Evolutionary conservation across 2,888 invertebrate species (phyloP).

Genomic region (Biston betularia): DNA sequence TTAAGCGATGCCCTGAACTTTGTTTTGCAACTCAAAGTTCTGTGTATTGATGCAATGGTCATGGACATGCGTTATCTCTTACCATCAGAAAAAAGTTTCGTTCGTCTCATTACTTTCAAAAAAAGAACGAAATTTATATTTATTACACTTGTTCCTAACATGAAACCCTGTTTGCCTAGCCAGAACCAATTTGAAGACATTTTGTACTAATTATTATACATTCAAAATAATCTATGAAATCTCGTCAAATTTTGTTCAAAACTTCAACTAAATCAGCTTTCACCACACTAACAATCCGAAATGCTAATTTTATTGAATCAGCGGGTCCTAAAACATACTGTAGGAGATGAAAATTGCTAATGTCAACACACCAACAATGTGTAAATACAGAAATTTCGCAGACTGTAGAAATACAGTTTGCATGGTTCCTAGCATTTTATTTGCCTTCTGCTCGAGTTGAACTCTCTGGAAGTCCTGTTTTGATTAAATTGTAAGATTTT

Average conservation of each 20-base stretch:
- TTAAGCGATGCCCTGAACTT: too few species aligned
- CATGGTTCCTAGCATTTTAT: slow-evolving; percentile 22
- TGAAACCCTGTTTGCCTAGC: too few species aligned
- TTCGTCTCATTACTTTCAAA: too few species aligned
- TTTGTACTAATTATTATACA: neutral
- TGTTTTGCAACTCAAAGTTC: too few species aligned
- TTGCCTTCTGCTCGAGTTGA: slow-evolving; percentile 20
- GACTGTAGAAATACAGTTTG: slow-evolving; percentile 28
- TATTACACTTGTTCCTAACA: too few species aligned
- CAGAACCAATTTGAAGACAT: neutral
- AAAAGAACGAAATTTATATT: too few species aligned
- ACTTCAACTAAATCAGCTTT: slow-evolving; percentile 27
- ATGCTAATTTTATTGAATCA: slow-evolving; percentile 42
- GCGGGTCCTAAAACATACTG: slow-evolving; percentile 27
- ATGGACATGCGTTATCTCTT: too few species aligned
- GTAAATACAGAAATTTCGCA: slow-evolving; percentile 30
- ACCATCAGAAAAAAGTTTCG: too few species aligned
- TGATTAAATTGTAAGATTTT: slow-evolving; percentile 19
- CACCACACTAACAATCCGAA: slow-evolving; percentile 31
- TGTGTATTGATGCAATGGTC: too few species aligned
- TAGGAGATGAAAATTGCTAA: slow-evolving; percentile 43
- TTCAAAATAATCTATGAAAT: slow-evolving; percentile 5
- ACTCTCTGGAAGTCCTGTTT: slow-evolving; percentile 12
- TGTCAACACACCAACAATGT: slow-evolving; percentile 41
- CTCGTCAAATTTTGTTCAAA: slow-evolving; percentile 17